Conservation (phyloP, 2,113 vertebrate species). For the Macrotus californicus region DNA sequence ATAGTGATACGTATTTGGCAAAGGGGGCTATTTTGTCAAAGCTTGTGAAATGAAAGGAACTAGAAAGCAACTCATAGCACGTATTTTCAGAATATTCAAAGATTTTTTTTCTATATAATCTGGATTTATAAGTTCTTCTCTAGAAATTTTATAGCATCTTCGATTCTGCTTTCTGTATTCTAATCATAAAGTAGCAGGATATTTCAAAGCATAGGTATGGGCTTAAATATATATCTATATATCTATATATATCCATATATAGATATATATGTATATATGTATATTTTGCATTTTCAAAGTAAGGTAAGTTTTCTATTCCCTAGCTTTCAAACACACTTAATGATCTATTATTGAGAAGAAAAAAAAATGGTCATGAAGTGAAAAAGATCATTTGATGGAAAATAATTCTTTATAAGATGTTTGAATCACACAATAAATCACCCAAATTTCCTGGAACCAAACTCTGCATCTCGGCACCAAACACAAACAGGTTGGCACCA, state of each 20-base stretch:
- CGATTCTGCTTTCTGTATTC: neutral
- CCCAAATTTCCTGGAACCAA: neutral
- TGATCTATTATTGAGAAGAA: neutral
- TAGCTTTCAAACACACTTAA: neutral
- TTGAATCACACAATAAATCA: constrained; percentile 29
- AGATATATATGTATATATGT: no score
- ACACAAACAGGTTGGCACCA: neutral
- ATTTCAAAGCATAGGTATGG: constrained; percentile 8
- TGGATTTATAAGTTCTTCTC: neutral
- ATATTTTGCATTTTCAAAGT: neutral
- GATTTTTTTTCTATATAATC: neutral
- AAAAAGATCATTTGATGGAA: neutral
- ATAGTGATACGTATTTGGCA: neutral
- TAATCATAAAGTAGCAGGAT: neutral
- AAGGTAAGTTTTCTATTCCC: neutral
- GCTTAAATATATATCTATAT: no score
- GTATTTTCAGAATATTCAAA: neutral
- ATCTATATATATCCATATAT: no score
- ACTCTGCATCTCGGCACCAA: neutral
- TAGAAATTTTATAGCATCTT: neutral
- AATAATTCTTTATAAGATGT: neutral
- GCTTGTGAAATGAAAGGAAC: neutral
- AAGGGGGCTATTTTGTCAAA: neutral
- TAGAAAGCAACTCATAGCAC: neutral
- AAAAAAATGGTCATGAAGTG: neutral